A percentile compares a stretch with the other conserved stretches of the same genome.
These are phyloP conservation scores for Nasua narica DNA, from an alignment of 2,797 vertebrate genomes.

Conservation along the genomic window DNA sequence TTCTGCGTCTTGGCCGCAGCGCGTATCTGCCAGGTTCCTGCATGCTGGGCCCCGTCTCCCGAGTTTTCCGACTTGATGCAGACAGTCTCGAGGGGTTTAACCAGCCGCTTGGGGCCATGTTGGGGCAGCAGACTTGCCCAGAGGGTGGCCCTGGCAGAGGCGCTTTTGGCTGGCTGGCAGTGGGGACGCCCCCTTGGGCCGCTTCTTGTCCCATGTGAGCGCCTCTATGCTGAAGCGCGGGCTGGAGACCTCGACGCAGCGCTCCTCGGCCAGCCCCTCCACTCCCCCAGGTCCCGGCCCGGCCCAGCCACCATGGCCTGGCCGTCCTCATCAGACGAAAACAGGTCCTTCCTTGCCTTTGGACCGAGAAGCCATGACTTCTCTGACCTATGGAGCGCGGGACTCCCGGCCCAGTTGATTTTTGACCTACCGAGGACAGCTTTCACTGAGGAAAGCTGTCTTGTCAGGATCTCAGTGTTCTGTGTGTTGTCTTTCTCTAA, in stretches of 20 bases:
- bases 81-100: conserved; percentile 84
- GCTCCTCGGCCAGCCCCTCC: conserved; percentile 71
- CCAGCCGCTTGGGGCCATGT: conserved; percentile 57
- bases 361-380: conserved; percentile 87
- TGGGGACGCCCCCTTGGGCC: conserved; percentile 78
- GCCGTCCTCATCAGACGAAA: conserved; percentile 86
- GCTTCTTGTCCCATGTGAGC: conserved; percentile 91
- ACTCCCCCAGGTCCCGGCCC: conserved; percentile 8
- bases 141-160: conserved; percentile 76
- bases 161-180: conserved; percentile 56
- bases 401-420: neutral
- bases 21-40: conserved; percentile 86
- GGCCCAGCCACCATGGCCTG: conserved; percentile 71
- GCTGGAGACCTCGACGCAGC: conserved; percentile 84
- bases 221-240: conserved; percentile 95
- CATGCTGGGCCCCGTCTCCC: conserved; percentile 86
- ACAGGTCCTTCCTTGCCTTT: conserved; percentile 84
- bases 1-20: conserved; percentile 87
- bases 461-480: neutral
- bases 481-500: neutral
- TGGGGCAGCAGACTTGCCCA: conserved; percentile 77
- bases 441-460: neutral
- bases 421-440: neutral
- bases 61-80: conserved; percentile 89
- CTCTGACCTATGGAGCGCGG: conserved; percentile 35